phyloP scores from a whole-genome alignment of 2,797 vertebrate genomes.

The Paedocypris micromegethes region DNA sequence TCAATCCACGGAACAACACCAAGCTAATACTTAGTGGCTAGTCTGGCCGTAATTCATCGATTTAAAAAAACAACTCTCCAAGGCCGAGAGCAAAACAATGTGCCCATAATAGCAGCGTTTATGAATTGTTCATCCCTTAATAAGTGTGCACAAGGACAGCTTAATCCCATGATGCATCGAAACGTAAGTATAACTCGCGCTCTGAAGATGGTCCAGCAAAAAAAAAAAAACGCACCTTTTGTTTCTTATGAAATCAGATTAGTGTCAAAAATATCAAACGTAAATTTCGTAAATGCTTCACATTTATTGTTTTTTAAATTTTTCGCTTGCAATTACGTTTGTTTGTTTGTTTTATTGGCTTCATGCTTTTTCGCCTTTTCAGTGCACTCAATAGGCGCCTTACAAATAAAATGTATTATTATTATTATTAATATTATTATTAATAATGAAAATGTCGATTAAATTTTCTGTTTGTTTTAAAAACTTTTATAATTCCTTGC shows the following conservation, averaged over 20 bases:
- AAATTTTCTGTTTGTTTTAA: too few relatives aligned
- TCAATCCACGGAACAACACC: conserved; percentile 38
- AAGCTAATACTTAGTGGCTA: conserved; percentile 42
- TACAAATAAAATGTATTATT: too few relatives aligned
- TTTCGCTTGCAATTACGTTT: too few relatives aligned
- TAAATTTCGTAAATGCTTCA: too few relatives aligned
- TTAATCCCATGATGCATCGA: conserved; percentile 30
- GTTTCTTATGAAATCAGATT: conserved; percentile 2
- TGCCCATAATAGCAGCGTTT: conserved; percentile 48
- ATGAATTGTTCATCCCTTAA: conserved; percentile 54
- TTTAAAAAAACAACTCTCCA: conserved; percentile 44
- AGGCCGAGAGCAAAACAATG: conserved; percentile 41
- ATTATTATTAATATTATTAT: too few relatives aligned
- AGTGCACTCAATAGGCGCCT: too few relatives aligned
- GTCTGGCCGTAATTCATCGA: conserved; percentile 54
- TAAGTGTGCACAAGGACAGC: conserved; percentile 29
- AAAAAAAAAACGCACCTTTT: conserved; percentile 12
- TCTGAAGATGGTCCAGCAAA: conserved; percentile 6
- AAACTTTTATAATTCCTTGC: too few relatives aligned
- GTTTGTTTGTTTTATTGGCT: too few relatives aligned
- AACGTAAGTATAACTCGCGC: conserved; percentile 22
- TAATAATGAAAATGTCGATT: too few relatives aligned
- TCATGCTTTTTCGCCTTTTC: too few relatives aligned
- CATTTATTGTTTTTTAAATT: too few relatives aligned
- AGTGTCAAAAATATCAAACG: too few relatives aligned